Percentiles rank a stretch among this genome's conserved stretches.
phyloP scores from a whole-genome alignment of 2,888 invertebrate genomes.

The Phortica okadai region DNA sequence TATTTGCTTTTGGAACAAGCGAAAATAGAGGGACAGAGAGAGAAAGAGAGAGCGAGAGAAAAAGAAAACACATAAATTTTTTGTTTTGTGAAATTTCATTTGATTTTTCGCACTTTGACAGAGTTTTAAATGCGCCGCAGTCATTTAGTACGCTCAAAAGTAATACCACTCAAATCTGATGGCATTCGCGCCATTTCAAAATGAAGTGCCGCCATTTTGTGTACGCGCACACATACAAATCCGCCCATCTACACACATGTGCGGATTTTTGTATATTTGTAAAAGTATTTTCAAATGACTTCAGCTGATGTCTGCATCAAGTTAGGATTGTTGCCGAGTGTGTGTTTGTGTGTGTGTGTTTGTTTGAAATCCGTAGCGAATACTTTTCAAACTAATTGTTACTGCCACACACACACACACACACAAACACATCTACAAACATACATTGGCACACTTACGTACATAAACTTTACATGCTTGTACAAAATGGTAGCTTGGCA shows the following conservation, averaged over 20 bases:
- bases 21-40: no score
- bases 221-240: background rate
- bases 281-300: background rate
- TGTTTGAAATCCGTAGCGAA: constrained; percentile 45
- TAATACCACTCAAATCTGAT: constrained; percentile 20
- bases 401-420: constrained; percentile 48
- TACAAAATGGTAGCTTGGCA: constrained; percentile 19
- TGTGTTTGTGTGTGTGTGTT: constrained; percentile 31
- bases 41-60: no score
- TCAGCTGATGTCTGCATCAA: constrained; percentile 25
- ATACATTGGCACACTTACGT: background rate
- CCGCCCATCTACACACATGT: background rate
- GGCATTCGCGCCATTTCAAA: background rate
- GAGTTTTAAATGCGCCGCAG: background rate
- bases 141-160: background rate
- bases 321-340: constrained; percentile 1
- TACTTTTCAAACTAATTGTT: constrained; percentile 61
- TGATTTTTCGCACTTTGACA: background rate
- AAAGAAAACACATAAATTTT: background rate
- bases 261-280: constrained; percentile 16
- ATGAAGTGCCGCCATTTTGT: background rate
- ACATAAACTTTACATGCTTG: background rate
- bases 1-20: background rate
- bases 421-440: constrained; percentile 31
- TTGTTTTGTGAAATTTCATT: background rate